Percentiles rank a stretch among this genome's conserved stretches.
These are phyloP conservation scores for Diaprepes abbreviatus DNA, from an alignment of 2,888 invertebrate species.

Conservation along the genomic window DNA sequence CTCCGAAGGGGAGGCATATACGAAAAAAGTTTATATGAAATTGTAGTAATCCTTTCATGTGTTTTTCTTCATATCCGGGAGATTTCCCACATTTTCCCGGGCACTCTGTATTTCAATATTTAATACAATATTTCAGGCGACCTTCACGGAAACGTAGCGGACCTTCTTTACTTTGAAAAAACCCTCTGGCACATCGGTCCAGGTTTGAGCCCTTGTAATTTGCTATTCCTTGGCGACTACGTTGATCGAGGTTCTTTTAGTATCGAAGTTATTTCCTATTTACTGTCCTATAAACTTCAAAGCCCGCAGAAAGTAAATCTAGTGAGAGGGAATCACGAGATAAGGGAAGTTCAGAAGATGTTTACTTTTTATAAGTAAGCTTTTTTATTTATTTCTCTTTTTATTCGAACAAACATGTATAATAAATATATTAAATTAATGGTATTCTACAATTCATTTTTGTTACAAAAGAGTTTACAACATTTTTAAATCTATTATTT, in stretches of 20 bases:
- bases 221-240: slow-evolving; percentile 83
- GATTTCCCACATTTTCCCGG: too few species aligned
- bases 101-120: too few species aligned
- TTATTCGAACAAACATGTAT: too few species aligned
- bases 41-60: too few species aligned
- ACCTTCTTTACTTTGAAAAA: slow-evolving; percentile 78
- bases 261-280: slow-evolving; percentile 78
- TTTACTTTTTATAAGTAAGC: slow-evolving; percentile 78
- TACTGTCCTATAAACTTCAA: slow-evolving; percentile 79
- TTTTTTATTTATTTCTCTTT: background rate
- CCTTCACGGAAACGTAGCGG: slow-evolving; percentile 80
- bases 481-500: too few species aligned
- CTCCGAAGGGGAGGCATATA: too few species aligned
- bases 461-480: too few species aligned
- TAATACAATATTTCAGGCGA: slow-evolving; percentile 71
- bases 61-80: too few species aligned
- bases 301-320: slow-evolving; percentile 75
- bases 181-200: slow-evolving; percentile 79
- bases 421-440: too few species aligned
- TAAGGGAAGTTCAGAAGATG: slow-evolving; percentile 80
- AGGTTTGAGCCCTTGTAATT: slow-evolving; percentile 73
- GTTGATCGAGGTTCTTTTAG: slow-evolving; percentile 81
- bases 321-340: slow-evolving; percentile 83
- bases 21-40: too few species aligned
- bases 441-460: too few species aligned